Evolutionary conservation across 2,797 vertebrate species (phyloP).

Genomic region (Emydoidea blandingii): DNA sequence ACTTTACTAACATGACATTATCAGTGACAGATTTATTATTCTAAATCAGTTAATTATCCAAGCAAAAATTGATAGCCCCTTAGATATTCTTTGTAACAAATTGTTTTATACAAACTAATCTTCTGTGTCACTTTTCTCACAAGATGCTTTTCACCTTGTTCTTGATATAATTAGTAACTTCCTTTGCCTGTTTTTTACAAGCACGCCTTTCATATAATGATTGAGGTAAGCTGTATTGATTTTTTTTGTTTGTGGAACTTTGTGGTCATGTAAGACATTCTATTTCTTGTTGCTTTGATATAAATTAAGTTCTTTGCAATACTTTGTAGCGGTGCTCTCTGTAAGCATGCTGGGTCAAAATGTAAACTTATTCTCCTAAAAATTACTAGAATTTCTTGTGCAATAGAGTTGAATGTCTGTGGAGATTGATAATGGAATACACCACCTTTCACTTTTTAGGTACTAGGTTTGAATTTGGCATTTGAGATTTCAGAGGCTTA

Average conservation of each 20-base stretch:
- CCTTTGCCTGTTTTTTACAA: constrained; percentile 91
- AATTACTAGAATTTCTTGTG: neutral
- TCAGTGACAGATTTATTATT: neutral
- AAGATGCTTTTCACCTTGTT: constrained; percentile 80
- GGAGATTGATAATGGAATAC: neutral
- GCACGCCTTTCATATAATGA: constrained; percentile 99
- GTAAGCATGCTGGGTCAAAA: neutral
- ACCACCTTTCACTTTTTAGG: neutral
- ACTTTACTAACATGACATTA: neutral
- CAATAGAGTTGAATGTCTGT: accelerated
- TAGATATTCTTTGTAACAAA: neutral
- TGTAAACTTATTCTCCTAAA: neutral
- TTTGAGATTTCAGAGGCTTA: neutral
- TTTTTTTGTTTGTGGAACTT: constrained; percentile 76
- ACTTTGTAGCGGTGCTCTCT: neutral
- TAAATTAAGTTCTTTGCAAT: neutral
- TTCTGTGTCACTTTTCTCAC: constrained; percentile 12
- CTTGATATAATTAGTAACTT: constrained; percentile 88
- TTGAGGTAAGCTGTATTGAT: constrained; percentile 97
- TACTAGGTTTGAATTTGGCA: neutral
- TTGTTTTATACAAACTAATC: neutral
- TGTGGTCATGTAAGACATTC: constrained; percentile 65
- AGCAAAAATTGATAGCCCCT: neutral
- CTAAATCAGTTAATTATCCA: neutral
- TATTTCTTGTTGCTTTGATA: constrained; percentile 50